These are phyloP conservation scores for Nomada fucata DNA, from an alignment of 2,888 invertebrate genomes.

Conservation along the genomic window DNA sequence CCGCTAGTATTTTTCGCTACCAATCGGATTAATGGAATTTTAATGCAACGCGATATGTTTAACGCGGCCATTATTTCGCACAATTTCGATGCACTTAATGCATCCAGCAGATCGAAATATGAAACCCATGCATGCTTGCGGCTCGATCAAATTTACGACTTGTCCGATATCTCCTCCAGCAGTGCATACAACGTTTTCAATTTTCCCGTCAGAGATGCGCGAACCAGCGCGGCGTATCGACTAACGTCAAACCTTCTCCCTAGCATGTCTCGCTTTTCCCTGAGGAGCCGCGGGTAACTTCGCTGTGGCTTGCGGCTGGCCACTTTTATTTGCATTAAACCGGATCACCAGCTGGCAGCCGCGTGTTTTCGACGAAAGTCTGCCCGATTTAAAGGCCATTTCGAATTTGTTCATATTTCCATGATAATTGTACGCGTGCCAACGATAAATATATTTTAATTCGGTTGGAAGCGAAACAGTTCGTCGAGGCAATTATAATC, in stretches of 20 bases:
- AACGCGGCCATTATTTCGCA: no score
- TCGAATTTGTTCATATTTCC: not conserved
- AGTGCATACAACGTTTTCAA: slow-evolving; percentile 70
- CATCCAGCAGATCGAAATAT: not conserved
- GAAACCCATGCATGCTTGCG: not conserved
- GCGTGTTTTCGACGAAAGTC: not conserved
- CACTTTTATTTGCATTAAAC: slow-evolving; percentile 52
- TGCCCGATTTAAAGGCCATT: no score
- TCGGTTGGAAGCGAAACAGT: no score
- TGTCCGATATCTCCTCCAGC: slow-evolving; percentile 6
- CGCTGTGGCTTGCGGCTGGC: slow-evolving; percentile 12
- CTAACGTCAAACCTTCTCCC: slow-evolving; percentile 11
- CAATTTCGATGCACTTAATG: no score
- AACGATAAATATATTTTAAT: no score
- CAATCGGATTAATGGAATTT: no score
- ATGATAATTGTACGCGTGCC: not conserved
- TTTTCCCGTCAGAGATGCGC: slow-evolving; percentile 63
- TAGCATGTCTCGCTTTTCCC: not conserved
- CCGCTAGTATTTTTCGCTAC: no score
- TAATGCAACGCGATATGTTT: no score
- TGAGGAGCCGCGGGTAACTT: slow-evolving; percentile 20
- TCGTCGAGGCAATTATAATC: no score
- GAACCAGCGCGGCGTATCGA: not conserved
- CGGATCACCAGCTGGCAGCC: slow-evolving; percentile 21
- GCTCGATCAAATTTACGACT: slow-evolving; percentile 1